Evolutionary conservation across 2,797 vertebrate genomes (phyloP).

Genomic region (Avahi laniger): DNA sequence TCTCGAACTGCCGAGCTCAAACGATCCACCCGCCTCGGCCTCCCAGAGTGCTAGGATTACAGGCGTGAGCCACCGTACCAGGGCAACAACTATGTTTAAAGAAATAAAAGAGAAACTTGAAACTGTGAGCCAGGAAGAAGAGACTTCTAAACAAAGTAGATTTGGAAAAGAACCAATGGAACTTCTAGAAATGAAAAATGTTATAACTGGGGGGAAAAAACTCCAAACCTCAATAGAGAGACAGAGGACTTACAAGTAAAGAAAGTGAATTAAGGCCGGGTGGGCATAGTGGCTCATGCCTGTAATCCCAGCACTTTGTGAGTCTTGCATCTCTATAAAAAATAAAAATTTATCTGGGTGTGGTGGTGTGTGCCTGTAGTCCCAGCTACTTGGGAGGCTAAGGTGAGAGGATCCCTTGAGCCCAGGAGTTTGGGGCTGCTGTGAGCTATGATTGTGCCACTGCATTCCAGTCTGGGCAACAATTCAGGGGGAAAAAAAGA

Average conservation of each 20-base stretch:
- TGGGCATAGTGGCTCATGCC: neutral
- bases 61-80: too few relatives aligned
- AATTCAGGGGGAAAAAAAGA: neutral
- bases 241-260: neutral
- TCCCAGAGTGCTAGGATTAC: too few relatives aligned
- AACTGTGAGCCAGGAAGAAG: constrained; percentile 21
- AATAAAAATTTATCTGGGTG: neutral
- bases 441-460: neutral
- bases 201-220: neutral
- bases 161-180: neutral
- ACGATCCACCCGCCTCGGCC: too few relatives aligned
- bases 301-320: neutral
- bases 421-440: neutral
- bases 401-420: neutral
- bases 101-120: neutral
- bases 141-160: neutral
- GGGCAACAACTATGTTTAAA: neutral
- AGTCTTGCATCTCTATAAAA: neutral
- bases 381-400: neutral
- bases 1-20: too few relatives aligned
- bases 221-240: neutral
- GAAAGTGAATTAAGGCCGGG: neutral
- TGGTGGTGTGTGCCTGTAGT: neutral
- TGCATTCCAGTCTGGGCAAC: neutral
- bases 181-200: constrained; percentile 3